A percentile compares a stretch with the other conserved stretches of the same genome.
phyloP scores from a whole-genome alignment of 2,113 vertebrate genomes.

The Corythornis madagascariensis region DNA sequence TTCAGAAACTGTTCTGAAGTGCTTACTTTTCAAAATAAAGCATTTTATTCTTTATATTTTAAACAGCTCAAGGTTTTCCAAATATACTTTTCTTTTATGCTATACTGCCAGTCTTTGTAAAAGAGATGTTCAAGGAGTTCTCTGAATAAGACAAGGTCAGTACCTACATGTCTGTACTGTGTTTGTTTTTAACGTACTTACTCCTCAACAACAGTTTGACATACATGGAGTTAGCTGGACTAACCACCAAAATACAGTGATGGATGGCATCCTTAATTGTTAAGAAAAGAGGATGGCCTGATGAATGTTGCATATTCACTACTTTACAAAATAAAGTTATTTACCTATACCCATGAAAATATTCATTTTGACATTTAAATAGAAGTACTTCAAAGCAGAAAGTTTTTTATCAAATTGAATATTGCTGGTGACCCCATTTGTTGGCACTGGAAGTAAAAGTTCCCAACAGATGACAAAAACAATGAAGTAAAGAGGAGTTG shows the following conservation, averaged over 20 bases:
- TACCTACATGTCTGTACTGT: no score
- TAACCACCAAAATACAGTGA: background rate
- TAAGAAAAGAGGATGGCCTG: background rate
- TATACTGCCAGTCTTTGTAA: no score
- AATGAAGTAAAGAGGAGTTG: background rate
- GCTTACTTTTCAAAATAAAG: no score
- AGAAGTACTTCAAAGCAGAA: background rate
- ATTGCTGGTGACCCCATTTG: background rate
- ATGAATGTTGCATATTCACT: background rate
- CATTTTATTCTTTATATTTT: no score
- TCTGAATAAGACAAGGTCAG: no score
- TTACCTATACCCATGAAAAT: background rate
- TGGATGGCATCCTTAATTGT: background rate
- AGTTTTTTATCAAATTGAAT: background rate
- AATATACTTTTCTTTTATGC: no score
- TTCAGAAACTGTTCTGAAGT: no score
- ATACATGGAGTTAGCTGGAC: background rate
- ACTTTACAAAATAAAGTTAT: background rate
- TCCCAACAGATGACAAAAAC: background rate
- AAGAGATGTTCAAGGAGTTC: no score
- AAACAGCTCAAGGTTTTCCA: no score
- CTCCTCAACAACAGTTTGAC: background rate
- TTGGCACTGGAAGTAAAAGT: background rate
- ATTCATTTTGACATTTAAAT: background rate
- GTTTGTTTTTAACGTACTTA: background rate